Percentiles rank a stretch among this genome's conserved stretches.
Conservation (phyloP, 2,113 vertebrate species). For the Nannobrachium achirus region DNA sequence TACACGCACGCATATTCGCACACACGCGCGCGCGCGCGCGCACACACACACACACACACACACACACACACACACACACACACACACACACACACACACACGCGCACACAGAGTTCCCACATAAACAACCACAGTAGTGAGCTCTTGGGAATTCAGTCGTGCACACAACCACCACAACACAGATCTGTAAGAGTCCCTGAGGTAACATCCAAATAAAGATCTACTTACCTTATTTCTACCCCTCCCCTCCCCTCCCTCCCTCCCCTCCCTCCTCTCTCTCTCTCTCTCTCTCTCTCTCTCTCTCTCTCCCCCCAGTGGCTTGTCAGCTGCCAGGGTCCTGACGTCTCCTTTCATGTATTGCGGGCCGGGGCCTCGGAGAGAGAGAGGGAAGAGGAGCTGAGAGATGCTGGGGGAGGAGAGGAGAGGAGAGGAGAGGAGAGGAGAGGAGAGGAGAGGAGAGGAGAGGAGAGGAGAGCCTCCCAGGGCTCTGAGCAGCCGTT, state of each 20-base stretch:
- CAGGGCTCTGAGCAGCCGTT: slow-evolving; percentile 97
- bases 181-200: slow-evolving; percentile 79
- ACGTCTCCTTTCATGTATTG: slow-evolving; percentile 99
- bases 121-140: slow-evolving; percentile 76
- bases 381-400: slow-evolving; percentile 69
- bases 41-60: slow-evolving; percentile 8
- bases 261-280: slow-evolving; percentile 66
- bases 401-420: slow-evolving; percentile 72
- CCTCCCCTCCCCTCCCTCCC: slow-evolving; percentile 17
- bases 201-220: slow-evolving; percentile 82
- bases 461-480: slow-evolving; percentile 80
- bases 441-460: neutral
- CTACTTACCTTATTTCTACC: slow-evolving; percentile 64
- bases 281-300: slow-evolving; percentile 53
- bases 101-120: slow-evolving; percentile 60
- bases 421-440: slow-evolving; percentile 40
- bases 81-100: slow-evolving; percentile 15
- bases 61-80: slow-evolving; percentile 8
- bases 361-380: slow-evolving; percentile 82
- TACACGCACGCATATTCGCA: slow-evolving; percentile 7
- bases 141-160: slow-evolving; percentile 73
- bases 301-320: slow-evolving; percentile 82
- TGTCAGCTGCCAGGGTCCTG: slow-evolving; percentile 97
- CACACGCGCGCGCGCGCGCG: slow-evolving; percentile 34
- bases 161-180: slow-evolving; percentile 78